Evolutionary conservation across 1,140 invertebrate species (phyloP), one percentile per base, ranked within the genome.

Genomic region (Drosophila quadrilineata): DNA sequence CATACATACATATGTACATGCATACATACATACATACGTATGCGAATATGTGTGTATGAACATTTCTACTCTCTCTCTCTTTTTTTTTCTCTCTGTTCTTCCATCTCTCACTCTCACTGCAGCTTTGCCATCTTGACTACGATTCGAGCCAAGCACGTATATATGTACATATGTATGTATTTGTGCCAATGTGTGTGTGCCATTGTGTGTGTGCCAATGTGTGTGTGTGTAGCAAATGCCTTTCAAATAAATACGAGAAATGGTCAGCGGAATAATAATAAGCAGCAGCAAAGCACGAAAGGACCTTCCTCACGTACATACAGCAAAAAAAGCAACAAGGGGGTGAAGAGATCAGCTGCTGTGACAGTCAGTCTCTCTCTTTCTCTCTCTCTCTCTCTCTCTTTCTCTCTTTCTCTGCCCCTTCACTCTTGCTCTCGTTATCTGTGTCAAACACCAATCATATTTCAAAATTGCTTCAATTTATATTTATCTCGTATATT

Each of bases 171-270:
- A 66, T 70, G 45, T 54, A 31, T 67, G 56, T 69, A 26, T 46
- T 28, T 36, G 38, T 59, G 33, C 43, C 24, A 56, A 38, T 50
- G 36, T 41, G 31, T 64, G 57, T 66, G 59, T 65, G 35, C 43
- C 6, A 22, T 9, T 31, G 33, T 64, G 56, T 64, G 43, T 54
- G 52, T 73, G 33, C 40, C 28, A 22, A 24, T 58, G 49, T 36
- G 19, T 63, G 28, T 38, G 33, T 65, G 43, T 64, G 54, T 59
- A 54, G 74, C 74, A 84, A 84, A 84, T 84, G 79, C 77, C 79
- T 84, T 84, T 84, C 79, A 85, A 85, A 85, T 85, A 85, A 85
- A 84, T 84, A 85, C 79, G 79, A n/a, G n/a, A 84, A 85, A 85
- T 63, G 77, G 77, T 84, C 77, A 84, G 74, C 79, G 79, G 77